Evolutionary conservation across 1,140 invertebrate species (phyloP), one percentile per base, ranked within the genome.

Genomic region (Nasonia giraulti): DNA sequence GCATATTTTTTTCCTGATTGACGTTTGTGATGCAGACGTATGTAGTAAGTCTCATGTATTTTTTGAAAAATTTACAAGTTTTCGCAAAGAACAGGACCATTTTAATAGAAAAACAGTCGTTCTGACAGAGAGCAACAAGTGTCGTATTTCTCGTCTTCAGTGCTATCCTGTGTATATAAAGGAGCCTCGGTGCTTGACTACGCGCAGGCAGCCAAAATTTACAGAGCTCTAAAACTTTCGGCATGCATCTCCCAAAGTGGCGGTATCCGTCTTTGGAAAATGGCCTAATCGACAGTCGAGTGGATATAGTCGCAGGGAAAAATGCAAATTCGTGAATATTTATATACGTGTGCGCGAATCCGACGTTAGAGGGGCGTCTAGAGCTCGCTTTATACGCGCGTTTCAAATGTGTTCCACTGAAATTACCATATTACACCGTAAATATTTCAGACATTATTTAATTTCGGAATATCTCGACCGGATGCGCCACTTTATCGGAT

Each of bases 151-250:
- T 77, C 37, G 74, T 76, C 74, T 77, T 66, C 50, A 8, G 55
- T n/a, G 73, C 27, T 66, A 27, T 37, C 33, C 73, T 37, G 62
- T 74, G 50, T 17, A 55, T 33, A n/a, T 8, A 44, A 44, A 44
- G 40, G 7, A 44, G 40, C 74, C 68, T 66, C 50, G 14, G 55
- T 62, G 81, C 27, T 66, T 66, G 27, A 27, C 73, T 55, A 75
- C 40, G 11, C 10, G 11, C 10, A 76, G 76, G 31, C 55, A 62
- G 44, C 47, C 37, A 33, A 81, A 68, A 85, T 85, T 85, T 85
- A 81, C 83, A 80, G 83, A 81, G 71, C 78, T 73, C 50, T 81
- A 85, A 85, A 85, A 81, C 83, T 85, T 85, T 81, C 78, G 73
- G 68, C 73, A 85, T 85, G 83, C 37, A 81, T 85, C 83, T 81